A percentile compares a stretch with the other conserved stretches of the same genome.
Conservation (phyloP, 2,797 vertebrate species). For the Triplophysa yarkandensis region DNA sequence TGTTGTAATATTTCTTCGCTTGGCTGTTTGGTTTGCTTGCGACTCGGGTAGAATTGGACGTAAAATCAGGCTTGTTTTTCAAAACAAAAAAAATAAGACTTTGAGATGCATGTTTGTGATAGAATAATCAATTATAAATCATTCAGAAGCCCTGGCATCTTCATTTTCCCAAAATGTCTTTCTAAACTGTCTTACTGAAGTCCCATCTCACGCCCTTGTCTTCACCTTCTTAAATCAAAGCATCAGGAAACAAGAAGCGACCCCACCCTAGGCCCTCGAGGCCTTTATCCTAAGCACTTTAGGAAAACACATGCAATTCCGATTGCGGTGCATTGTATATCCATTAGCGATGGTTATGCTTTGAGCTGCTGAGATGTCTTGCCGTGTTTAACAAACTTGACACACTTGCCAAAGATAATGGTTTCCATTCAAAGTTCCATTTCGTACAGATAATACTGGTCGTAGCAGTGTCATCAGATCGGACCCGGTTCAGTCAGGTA, state of each 20-base stretch:
- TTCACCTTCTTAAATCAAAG: conserved; percentile 38
- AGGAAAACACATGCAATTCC: conserved; percentile 50
- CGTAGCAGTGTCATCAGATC: conserved; percentile 22
- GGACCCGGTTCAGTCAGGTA: conserved; percentile 13
- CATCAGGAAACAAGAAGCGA: conserved; percentile 28
- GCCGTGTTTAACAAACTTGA: conserved; percentile 42
- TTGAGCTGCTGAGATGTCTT: conserved; percentile 31
- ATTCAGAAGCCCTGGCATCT: conserved; percentile 33
- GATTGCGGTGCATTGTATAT: conserved; percentile 54
- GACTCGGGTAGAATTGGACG: not conserved
- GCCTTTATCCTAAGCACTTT: conserved; percentile 54
- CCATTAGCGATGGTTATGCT: conserved; percentile 20
- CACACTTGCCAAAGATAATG: conserved; percentile 54
- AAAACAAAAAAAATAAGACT: conserved; percentile 2
- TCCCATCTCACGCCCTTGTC: conserved; percentile 57
- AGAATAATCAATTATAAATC: not conserved
- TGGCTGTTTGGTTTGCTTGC: conserved; percentile 30
- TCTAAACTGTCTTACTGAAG: conserved; percentile 63
- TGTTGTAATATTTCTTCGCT: not conserved
- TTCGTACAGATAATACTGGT: conserved; percentile 25
- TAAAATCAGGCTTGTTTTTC: not conserved
- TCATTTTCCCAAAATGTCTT: conserved; percentile 33
- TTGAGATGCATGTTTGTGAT: conserved; percentile 34
- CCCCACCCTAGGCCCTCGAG: conserved; percentile 7
- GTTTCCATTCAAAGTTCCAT: conserved; percentile 29